phyloP scores from a whole-genome alignment of 2,888 invertebrate species.

The Cataglyphis altisquamis region DNA sequence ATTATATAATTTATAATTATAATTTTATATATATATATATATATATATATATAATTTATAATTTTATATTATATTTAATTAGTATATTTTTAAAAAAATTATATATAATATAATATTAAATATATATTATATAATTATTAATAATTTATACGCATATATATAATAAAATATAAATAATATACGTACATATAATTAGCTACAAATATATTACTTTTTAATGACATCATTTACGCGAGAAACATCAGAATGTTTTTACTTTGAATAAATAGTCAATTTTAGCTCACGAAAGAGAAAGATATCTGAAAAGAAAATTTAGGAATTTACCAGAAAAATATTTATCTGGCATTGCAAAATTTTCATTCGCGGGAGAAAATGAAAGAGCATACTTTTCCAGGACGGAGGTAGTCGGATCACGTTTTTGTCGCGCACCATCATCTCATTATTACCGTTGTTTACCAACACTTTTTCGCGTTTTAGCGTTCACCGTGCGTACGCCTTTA shows the following conservation, averaged over 20 bases:
- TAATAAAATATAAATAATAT: too few relatives aligned
- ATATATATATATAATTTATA: not conserved
- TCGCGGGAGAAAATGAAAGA: conserved; percentile 29
- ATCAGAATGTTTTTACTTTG: not conserved
- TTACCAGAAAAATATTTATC: not conserved
- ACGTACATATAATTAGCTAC: not conserved
- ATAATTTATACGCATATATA: too few relatives aligned
- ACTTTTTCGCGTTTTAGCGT: conserved; percentile 47
- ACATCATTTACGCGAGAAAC: not conserved
- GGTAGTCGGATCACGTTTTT: conserved; percentile 16
- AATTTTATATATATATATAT: too few relatives aligned
- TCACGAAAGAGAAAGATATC: not conserved
- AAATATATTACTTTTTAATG: not conserved
- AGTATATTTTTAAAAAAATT: too few relatives aligned
- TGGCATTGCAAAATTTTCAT: conserved; percentile 33
- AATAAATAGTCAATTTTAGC: not conserved
- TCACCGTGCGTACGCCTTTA: conserved; percentile 9
- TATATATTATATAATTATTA: too few relatives aligned
- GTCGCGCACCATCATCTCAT: conserved; percentile 38
- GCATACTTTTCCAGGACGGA: not conserved
- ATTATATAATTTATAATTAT: not conserved
- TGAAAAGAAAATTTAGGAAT: not conserved
- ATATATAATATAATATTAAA: too few relatives aligned
- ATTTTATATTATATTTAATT: too few relatives aligned
- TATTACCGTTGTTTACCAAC: conserved; percentile 60